Base-by-base conservation (phyloP, 2,113 vertebrate genomes). In the Marcusenius ussheri region DNA sequence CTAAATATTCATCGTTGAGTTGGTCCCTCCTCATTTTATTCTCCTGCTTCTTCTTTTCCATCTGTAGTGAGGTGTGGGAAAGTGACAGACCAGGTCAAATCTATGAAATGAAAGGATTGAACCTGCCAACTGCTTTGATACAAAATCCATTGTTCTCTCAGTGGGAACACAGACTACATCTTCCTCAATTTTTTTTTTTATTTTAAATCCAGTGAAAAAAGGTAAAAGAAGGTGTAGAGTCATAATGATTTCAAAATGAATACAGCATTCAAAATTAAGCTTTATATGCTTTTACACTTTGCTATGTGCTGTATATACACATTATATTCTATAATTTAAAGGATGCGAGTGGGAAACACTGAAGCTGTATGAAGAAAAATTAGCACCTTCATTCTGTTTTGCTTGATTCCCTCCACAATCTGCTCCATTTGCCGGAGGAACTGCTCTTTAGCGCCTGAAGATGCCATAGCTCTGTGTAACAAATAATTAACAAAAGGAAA, bases 21-120 rank as follows among this genome's bases (percentile, higher is more conserved):
- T 99, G 98, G 91, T 99, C 98, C 92, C 98, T 95, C 92, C 98
- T 95, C 98, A 99, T 99, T 93, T 99, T 99, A 93, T 99, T 99
- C 93, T 99, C 98, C 93, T 99, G 98, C 90, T 98, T 98, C 92
- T 99, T 99, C 93, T 98, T 99, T 94, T 99, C 98, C 97, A 99
- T 98, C 98, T 99, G 92, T 92, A 45, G 45, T 39, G 42, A 70
- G 62, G 45, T 39, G 50, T 31, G 7, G 50, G 21, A 27, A 50
- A 83, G 35, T n/a, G 11, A 13, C 27, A 56, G 4, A 42, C 31
- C 27, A 49, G 49, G n/a, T 50, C 15, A 31, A 58, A 47, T 35
- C 46, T 70, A 6, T 58, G 87, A 21, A 58, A 39, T 39, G 87
- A 39, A 42, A 19, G 53, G 6, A 19, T 62, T 42, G 47, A n/a